A percentile compares a stretch with the other conserved stretches of the same genome.
phyloP scores from a whole-genome alignment of 2,888 invertebrate genomes.

The Synergus umbraculus region DNA sequence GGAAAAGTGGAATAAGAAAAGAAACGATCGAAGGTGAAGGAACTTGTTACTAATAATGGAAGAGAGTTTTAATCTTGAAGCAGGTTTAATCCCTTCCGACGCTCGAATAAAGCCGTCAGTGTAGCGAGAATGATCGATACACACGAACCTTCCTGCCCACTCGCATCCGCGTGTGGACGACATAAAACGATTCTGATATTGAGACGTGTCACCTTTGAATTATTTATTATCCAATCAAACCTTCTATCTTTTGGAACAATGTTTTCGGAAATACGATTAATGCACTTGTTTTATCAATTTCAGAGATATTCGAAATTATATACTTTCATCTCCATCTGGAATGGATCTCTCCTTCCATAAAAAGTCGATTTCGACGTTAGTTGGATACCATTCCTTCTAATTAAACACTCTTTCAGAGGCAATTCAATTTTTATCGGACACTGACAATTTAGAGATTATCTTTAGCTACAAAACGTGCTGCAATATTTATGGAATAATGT shows the following conservation, averaged over 20 bases:
- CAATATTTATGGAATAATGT: too few species aligned
- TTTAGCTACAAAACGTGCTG: neutral
- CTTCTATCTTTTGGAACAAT: constrained; percentile 34
- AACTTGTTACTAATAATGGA: constrained; percentile 32
- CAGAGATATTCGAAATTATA: neutral
- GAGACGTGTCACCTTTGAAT: constrained; percentile 31
- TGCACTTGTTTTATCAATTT: constrained; percentile 32
- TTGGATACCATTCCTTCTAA: neutral
- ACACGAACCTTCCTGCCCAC: constrained; percentile 33
- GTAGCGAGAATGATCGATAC: constrained; percentile 40
- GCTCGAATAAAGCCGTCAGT: constrained; percentile 38
- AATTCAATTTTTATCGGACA: neutral
- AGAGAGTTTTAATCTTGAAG: constrained; percentile 17
- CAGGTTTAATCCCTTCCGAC: constrained; percentile 33
- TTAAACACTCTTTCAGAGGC: neutral
- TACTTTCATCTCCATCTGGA: neutral
- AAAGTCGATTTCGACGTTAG: neutral
- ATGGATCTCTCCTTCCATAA: neutral
- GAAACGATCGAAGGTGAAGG: constrained; percentile 30
- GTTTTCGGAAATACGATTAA: constrained; percentile 28
- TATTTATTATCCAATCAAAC: constrained; percentile 38
- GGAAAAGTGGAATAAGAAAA: constrained; percentile 36
- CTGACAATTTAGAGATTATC: neutral
- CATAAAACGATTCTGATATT: constrained; percentile 36
- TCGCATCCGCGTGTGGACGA: constrained; percentile 25